Percentiles rank a stretch among this genome's conserved stretches.
These are phyloP conservation scores for Gallinago media DNA, from an alignment of 2,113 vertebrate species.

Conservation along the genomic window DNA sequence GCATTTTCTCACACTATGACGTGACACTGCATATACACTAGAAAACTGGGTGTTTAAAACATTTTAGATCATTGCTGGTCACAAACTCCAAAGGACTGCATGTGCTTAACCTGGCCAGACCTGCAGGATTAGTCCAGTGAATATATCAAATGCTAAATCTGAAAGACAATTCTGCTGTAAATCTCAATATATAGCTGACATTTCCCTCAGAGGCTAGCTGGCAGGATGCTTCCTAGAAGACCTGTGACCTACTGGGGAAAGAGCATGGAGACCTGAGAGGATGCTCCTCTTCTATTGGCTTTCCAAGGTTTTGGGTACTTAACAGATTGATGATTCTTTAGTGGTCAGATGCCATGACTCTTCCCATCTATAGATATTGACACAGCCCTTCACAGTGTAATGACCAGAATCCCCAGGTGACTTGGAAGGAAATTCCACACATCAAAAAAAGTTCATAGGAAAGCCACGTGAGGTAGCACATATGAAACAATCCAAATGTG, in stretches of 20 bases:
- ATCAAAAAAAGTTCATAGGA: neutral
- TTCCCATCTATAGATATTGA: neutral
- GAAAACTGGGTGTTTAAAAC: neutral
- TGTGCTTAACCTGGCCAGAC: neutral
- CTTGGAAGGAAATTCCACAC: slow-evolving; percentile 18
- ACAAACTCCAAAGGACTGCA: accelerated
- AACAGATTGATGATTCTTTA: neutral
- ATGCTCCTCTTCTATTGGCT: neutral
- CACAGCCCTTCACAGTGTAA: neutral
- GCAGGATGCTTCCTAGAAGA: neutral
- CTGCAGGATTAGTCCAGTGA: neutral
- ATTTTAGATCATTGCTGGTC: neutral
- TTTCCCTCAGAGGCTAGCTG: neutral
- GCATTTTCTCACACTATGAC: neutral
- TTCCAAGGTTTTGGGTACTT: neutral
- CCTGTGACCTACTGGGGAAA: neutral
- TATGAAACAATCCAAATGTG: neutral
- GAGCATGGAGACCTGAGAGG: neutral
- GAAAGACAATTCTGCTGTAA: neutral
- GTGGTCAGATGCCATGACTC: neutral
- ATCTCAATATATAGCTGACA: neutral
- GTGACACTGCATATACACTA: neutral
- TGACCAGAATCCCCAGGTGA: neutral
- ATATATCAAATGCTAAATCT: neutral
- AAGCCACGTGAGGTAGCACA: neutral